Conservation (phyloP, 2,113 vertebrate genomes). For the Calypte anna region DNA sequence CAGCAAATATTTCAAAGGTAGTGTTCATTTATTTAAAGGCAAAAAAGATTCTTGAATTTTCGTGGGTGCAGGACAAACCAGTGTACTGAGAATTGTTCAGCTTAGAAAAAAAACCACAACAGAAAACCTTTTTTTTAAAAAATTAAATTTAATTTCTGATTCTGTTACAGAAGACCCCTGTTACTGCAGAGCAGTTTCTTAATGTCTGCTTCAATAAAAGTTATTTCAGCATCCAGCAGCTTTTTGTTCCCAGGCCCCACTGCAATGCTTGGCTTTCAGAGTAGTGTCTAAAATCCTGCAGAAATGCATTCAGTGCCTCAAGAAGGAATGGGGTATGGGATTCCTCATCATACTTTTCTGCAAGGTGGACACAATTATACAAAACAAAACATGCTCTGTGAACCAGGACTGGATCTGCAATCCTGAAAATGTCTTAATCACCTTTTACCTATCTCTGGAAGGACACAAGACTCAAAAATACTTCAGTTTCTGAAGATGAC, state of each 20-base stretch:
- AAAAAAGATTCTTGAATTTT: background rate
- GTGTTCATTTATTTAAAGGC: background rate
- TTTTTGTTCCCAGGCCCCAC: background rate
- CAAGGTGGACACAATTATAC: background rate
- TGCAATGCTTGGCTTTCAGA: background rate
- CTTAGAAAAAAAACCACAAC: background rate
- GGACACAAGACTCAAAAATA: background rate
- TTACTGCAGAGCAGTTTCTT: background rate
- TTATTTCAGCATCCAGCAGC: background rate
- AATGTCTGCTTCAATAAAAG: background rate
- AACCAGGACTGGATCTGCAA: background rate
- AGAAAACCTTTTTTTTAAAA: background rate
- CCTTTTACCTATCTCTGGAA: background rate
- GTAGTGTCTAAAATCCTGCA: background rate
- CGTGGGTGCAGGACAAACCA: background rate
- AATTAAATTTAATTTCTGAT: background rate
- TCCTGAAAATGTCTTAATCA: background rate
- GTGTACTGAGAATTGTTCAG: background rate
- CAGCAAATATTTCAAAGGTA: background rate
- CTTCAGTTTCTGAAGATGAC: background rate
- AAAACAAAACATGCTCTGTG: background rate
- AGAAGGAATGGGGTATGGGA: background rate
- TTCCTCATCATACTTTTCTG: background rate
- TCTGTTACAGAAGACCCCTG: background rate
- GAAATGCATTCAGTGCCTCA: background rate